A percentile compares a stretch with the other conserved stretches of the same genome.
phyloP scores from a whole-genome alignment of 2,113 vertebrate species.

The Panurus biarmicus region DNA sequence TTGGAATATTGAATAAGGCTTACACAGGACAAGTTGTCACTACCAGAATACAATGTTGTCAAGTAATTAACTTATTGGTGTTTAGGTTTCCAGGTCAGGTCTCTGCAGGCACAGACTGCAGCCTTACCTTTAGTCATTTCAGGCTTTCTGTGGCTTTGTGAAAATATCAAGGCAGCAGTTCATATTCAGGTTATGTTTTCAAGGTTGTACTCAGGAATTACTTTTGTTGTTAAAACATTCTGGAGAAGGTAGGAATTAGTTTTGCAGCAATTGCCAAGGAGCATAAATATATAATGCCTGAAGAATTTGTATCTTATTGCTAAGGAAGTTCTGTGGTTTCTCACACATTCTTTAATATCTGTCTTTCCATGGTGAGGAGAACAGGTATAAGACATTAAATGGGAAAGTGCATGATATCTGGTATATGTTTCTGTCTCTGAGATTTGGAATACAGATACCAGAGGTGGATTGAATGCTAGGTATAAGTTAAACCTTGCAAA shows the following conservation, averaged over 20 bases:
- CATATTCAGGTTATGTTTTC: neutral
- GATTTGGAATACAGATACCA: neutral
- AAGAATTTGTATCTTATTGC: neutral
- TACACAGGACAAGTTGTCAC: neutral
- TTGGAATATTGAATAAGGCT: neutral
- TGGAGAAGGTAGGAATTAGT: neutral
- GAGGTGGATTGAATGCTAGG: neutral
- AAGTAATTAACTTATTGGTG: neutral
- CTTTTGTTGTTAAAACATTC: neutral
- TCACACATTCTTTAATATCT: neutral
- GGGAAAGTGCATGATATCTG: neutral
- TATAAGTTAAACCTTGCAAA: neutral
- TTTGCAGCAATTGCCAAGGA: neutral
- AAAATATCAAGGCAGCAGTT: neutral
- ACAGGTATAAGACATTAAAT: neutral
- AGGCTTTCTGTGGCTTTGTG: neutral
- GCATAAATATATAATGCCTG: neutral
- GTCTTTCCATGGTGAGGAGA: rapidly evolving
- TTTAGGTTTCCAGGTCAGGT: neutral
- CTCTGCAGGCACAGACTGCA: neutral
- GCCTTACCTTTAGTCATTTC: neutral
- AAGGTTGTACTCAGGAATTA: neutral
- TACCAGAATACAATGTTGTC: neutral
- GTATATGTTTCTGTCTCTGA: neutral
- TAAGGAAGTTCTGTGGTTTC: neutral